These are phyloP conservation scores for Propithecus coquereli DNA, from an alignment of 2,113 vertebrate genomes.

Conservation along the genomic window DNA sequence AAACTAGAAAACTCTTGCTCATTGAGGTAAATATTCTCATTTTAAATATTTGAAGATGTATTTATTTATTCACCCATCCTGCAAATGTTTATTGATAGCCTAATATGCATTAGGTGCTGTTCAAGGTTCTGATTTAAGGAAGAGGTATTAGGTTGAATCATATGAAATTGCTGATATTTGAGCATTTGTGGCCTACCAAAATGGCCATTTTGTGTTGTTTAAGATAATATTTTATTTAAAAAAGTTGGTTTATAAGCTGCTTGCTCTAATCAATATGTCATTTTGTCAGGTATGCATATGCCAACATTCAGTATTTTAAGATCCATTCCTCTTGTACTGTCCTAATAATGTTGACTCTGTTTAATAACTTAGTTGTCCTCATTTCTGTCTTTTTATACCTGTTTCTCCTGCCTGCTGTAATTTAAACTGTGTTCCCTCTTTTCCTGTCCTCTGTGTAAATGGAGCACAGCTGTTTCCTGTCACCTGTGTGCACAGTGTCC, in stretches of 20 bases:
- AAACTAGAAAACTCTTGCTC: background rate
- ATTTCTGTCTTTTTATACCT: slow-evolving; percentile 42
- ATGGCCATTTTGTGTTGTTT: background rate
- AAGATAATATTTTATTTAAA: background rate
- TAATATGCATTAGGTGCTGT: background rate
- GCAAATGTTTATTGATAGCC: background rate
- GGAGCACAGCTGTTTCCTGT: slow-evolving; percentile 66
- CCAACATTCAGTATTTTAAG: background rate
- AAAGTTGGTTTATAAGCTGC: background rate
- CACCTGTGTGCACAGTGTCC: slow-evolving; percentile 34
- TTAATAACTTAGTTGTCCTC: background rate
- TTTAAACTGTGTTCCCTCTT: background rate
- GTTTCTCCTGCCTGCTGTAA: slow-evolving; percentile 38
- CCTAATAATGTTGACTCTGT: background rate
- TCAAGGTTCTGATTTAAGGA: background rate
- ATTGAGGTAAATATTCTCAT: background rate
- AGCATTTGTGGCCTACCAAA: background rate
- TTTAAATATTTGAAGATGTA: slow-evolving; percentile 21
- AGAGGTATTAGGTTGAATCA: background rate
- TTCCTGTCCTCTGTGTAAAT: slow-evolving; percentile 37
- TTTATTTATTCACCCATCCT: background rate
- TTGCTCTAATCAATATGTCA: background rate
- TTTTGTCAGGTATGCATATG: background rate
- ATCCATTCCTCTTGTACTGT: background rate
- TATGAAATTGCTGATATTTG: background rate